A percentile compares a stretch with the other conserved stretches of the same genome.
These are phyloP conservation scores for Zoanthus solanderi DNA, from an alignment of 92 coral and sea anemone species.

Conservation along the genomic window DNA sequence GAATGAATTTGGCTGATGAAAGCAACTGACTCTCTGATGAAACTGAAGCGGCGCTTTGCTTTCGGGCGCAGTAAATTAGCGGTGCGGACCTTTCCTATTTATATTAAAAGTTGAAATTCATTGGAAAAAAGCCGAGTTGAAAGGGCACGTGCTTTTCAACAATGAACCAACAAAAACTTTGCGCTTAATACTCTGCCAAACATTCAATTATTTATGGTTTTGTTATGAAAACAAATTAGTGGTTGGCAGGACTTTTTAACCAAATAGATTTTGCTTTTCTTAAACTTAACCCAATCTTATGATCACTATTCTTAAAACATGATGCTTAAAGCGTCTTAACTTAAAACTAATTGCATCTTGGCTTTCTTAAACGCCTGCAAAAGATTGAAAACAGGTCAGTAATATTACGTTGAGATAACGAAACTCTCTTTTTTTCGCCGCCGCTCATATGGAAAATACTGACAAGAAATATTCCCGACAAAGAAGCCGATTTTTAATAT, in stretches of 20 bases:
- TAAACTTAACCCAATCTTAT: too few species aligned
- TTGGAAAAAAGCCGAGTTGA: not conserved
- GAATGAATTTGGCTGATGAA: not conserved
- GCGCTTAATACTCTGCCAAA: not conserved
- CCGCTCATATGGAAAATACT: constrained; percentile 12
- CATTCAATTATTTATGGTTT: constrained; percentile 11
- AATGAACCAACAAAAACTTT: constrained; percentile 1
- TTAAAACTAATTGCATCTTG: constrained; percentile 1
- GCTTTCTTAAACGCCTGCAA: not conserved
- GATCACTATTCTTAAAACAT: not conserved
- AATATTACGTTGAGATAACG: constrained; percentile 27
- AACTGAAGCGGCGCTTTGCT: constrained; percentile 7
- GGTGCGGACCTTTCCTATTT: not conserved
- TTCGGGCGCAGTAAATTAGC: not conserved
- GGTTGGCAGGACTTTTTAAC: not conserved
- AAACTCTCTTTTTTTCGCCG: not conserved
- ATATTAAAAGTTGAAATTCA: not conserved
- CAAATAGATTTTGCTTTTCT: not conserved
- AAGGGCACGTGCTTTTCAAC: not conserved
- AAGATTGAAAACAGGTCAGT: constrained; percentile 4
- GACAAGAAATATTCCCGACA: constrained; percentile 29
- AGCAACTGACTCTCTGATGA: not conserved
- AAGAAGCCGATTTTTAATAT: constrained; percentile 33
- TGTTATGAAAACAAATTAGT: not conserved
- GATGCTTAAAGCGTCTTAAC: constrained; percentile 8